Evolutionary conservation across 2,797 vertebrate genomes (phyloP).

Genomic region (Neosalanx taihuensis): DNA sequence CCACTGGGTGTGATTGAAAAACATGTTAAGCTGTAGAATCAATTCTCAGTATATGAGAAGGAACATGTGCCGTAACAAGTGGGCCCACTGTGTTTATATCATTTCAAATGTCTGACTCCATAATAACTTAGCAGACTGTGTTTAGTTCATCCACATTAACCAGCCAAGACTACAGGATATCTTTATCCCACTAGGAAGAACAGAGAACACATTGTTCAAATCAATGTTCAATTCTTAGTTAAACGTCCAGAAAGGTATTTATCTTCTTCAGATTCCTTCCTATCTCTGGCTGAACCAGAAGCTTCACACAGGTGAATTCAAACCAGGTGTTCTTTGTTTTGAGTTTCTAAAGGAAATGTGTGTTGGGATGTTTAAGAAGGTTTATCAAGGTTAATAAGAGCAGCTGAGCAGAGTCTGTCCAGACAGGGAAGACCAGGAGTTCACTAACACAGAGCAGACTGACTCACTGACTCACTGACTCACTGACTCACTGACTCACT

Average conservation of each 20-base stretch:
- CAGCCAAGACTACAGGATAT: slow-evolving; percentile 64
- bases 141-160: slow-evolving; percentile 62
- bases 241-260: slow-evolving; percentile 59
- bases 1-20: slow-evolving; percentile 80
- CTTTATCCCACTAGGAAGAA: slow-evolving; percentile 58
- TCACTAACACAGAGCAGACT: slow-evolving; percentile 61
- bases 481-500: slow-evolving; percentile 20
- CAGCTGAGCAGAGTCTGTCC: slow-evolving; percentile 65
- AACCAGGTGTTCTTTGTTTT: slow-evolving; percentile 51
- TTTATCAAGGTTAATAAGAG: slow-evolving; percentile 58
- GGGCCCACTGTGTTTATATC: slow-evolving; percentile 74
- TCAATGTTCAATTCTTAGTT: slow-evolving; percentile 46
- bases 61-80: slow-evolving; percentile 78
- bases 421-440: slow-evolving; percentile 53
- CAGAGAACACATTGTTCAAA: slow-evolving; percentile 47
- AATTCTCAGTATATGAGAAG: slow-evolving; percentile 75
- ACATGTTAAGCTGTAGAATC: slow-evolving; percentile 80
- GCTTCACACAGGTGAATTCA: slow-evolving; percentile 55
- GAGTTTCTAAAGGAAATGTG: slow-evolving; percentile 45
- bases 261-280: slow-evolving; percentile 45
- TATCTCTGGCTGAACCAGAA: slow-evolving; percentile 45
- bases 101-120: slow-evolving; percentile 77
- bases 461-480: slow-evolving; percentile 38
- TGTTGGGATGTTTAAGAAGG: slow-evolving; percentile 56
- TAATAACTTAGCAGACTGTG: slow-evolving; percentile 71